These are phyloP conservation scores for Autographa pulchrina DNA, from an alignment of 2,888 invertebrate species.

Conservation along the genomic window DNA sequence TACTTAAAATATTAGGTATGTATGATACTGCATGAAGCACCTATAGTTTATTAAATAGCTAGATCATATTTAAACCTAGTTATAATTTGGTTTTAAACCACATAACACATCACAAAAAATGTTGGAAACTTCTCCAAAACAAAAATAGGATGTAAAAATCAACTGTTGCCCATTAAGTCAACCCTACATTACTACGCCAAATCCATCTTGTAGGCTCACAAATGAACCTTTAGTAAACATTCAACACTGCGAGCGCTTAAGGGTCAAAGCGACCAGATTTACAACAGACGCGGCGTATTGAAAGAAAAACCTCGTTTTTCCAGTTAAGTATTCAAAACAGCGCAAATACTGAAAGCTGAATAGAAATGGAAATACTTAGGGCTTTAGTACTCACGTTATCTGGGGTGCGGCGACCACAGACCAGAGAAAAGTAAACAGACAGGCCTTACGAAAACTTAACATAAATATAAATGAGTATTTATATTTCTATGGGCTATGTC, in stretches of 20 bases:
- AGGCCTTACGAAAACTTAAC: too few relatives aligned
- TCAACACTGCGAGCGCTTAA: constrained; percentile 20
- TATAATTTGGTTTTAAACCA: too few relatives aligned
- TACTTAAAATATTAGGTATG: too few relatives aligned
- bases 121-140: too few relatives aligned
- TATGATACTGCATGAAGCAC: too few relatives aligned
- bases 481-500: too few relatives aligned
- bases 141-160: too few relatives aligned
- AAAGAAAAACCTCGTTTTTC: constrained; percentile 17
- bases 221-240: constrained; percentile 37
- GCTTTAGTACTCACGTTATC: constrained; percentile 17
- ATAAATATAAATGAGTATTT: too few relatives aligned
- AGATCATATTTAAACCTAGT: too few relatives aligned
- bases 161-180: neutral
- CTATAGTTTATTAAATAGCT: too few relatives aligned
- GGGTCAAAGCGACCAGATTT: constrained; percentile 20
- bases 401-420: neutral
- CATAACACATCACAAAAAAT: too few relatives aligned
- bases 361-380: constrained; percentile 27
- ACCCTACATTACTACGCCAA: neutral
- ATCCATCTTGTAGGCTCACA: constrained; percentile 2
- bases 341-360: constrained; percentile 35
- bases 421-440: neutral
- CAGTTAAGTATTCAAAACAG: constrained; percentile 36
- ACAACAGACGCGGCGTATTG: constrained; percentile 14